Evolutionary conservation across 2,113 vertebrate genomes (phyloP).

Genomic region (Polypterus senegalus): DNA sequence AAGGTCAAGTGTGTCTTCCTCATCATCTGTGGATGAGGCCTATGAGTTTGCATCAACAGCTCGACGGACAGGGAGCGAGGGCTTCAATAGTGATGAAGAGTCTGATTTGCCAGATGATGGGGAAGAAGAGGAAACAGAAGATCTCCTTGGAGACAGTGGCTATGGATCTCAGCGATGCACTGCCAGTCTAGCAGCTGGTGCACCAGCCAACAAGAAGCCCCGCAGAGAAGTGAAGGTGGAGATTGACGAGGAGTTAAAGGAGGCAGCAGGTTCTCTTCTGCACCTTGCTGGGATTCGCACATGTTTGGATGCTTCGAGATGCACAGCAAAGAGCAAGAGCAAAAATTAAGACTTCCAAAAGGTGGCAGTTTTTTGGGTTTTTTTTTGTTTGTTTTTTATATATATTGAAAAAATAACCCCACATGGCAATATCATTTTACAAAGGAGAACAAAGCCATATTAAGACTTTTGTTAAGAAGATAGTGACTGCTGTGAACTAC

Average conservation of each 20-base stretch:
- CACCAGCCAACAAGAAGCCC: conserved; percentile 51
- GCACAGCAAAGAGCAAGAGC: conserved; percentile 60
- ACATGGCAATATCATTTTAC: conserved; percentile 73
- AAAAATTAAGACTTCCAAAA: conserved; percentile 72
- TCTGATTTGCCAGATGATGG: conserved; percentile 72
- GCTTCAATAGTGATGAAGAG: conserved; percentile 85
- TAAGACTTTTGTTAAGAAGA: conserved; percentile 51
- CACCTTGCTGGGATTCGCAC: conserved; percentile 89
- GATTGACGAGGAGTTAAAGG: conserved; percentile 93
- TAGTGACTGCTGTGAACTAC: conserved; percentile 40
- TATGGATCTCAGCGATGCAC: conserved; percentile 42
- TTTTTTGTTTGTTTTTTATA: conserved; percentile 46
- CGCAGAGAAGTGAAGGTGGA: conserved; percentile 65
- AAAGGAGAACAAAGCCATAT: conserved; percentile 98
- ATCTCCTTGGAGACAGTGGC: conserved; percentile 40
- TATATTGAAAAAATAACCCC: conserved; percentile 50
- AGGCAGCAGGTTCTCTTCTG: conserved; percentile 90
- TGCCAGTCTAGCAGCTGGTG: conserved; percentile 39
- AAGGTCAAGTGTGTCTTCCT: conserved; percentile 62
- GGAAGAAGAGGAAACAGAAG: conserved; percentile 21
- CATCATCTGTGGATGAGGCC: conserved; percentile 70
- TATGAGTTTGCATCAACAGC: conserved; percentile 62
- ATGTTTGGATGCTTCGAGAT: conserved; percentile 75
- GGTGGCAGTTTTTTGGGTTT: conserved; percentile 39
- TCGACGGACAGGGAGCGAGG: conserved; percentile 71